Conservation (phyloP, 1,140 invertebrate species). For the Drosophila sproati region DNA sequence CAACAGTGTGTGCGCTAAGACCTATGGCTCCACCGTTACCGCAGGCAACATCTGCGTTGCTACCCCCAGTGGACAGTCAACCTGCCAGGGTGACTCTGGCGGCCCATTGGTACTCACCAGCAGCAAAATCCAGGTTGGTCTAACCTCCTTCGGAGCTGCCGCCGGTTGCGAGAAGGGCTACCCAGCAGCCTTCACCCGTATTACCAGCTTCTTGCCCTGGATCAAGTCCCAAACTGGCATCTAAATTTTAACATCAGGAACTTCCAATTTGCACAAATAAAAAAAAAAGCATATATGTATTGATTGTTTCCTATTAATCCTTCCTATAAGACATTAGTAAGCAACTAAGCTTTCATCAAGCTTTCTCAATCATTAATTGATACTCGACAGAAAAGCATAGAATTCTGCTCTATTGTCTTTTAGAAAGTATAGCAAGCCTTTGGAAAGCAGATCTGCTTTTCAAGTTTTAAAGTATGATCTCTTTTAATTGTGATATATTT, state of each 20-base stretch:
- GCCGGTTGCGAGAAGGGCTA: conserved; percentile 85
- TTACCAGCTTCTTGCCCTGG: conserved; percentile 86
- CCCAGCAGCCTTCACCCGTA: conserved; percentile 85
- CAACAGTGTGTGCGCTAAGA: conserved; percentile 42
- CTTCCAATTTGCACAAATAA: conserved; percentile 15
- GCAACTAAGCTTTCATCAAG: too few species aligned
- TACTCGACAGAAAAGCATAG: too few species aligned
- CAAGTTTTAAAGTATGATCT: too few species aligned
- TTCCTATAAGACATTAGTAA: too few species aligned
- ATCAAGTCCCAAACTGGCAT: conserved; percentile 74
- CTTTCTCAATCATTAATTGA: too few species aligned
- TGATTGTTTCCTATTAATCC: too few species aligned
- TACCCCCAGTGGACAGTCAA: conserved; percentile 56
- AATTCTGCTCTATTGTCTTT: too few species aligned
- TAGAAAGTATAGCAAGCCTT: too few species aligned
- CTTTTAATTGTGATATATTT: too few species aligned
- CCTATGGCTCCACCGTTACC: conserved; percentile 61
- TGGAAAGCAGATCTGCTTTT: too few species aligned
- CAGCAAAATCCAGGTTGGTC: conserved; percentile 78
- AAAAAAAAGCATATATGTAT: conserved; percentile 34
- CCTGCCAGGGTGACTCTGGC: conserved; percentile 85
- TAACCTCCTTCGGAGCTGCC: conserved; percentile 86
- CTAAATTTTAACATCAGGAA: conserved; percentile 40
- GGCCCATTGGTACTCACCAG: conserved; percentile 84
- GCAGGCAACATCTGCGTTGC: conserved; percentile 51